Conservation (phyloP, 2,113 vertebrate species). For the Dissostichus mawsoni region DNA sequence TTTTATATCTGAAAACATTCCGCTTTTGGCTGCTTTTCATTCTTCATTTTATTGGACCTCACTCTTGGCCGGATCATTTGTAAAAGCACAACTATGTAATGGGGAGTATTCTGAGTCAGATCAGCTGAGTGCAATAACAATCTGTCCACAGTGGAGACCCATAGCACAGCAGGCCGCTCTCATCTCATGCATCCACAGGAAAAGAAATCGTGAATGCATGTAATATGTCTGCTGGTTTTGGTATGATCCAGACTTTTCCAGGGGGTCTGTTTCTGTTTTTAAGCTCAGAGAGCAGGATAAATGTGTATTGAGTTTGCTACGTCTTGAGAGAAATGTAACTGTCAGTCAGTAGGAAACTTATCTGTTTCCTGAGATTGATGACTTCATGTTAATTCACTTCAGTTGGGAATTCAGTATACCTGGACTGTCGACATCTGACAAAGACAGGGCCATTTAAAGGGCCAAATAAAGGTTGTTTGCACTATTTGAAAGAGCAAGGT, state of each 20-base stretch:
- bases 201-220: slow-evolving; percentile 41
- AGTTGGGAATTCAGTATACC: slow-evolving; percentile 5
- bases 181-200: slow-evolving; percentile 36
- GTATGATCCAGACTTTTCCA: slow-evolving; percentile 70
- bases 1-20: slow-evolving; percentile 60
- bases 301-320: slow-evolving; percentile 41
- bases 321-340: slow-evolving; percentile 50
- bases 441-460: not conserved
- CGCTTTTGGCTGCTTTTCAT: slow-evolving; percentile 38
- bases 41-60: slow-evolving; percentile 10
- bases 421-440: slow-evolving; percentile 26
- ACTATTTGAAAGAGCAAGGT: slow-evolving; percentile 20
- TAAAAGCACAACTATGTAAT: slow-evolving; percentile 55
- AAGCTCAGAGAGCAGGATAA: slow-evolving; percentile 45
- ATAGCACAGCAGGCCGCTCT: slow-evolving; percentile 46
- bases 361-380: slow-evolving; percentile 59
- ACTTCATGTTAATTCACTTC: slow-evolving; percentile 45
- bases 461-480: not conserved
- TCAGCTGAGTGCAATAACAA: slow-evolving; percentile 60
- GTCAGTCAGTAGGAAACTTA: slow-evolving; percentile 58
- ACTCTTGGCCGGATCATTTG: slow-evolving; percentile 40
- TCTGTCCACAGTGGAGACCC: slow-evolving; percentile 27
- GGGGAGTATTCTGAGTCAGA: slow-evolving; percentile 31
- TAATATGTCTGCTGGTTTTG: slow-evolving; percentile 50
- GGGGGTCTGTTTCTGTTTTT: slow-evolving; percentile 75